Evolutionary conservation across 2,797 vertebrate species (phyloP), one percentile per base, ranked within the genome.

Genomic region (Coregonus suidteri): DNA sequence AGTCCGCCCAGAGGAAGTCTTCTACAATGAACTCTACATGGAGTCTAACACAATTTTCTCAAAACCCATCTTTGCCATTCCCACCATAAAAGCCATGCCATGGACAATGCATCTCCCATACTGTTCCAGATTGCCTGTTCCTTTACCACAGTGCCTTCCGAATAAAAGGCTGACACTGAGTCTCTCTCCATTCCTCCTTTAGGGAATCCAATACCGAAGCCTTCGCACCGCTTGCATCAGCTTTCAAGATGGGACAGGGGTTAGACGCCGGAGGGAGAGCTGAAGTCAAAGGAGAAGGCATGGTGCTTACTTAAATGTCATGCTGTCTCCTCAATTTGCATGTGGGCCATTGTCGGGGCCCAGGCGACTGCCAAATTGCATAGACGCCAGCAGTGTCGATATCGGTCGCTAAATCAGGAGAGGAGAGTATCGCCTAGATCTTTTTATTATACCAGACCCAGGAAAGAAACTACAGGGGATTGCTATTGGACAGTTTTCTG

Each of bases 261-360:
- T 76, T 80, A 83, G 53, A 79, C 79, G 78, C 71, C 2, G 80
- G 31, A 30, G 62, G 67, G 62, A 76, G 73, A 79, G 65, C 25
- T 30, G 59, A 76, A 81, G 84, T 79, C 79, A 86, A 84, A 85
- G 83, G 76, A 77, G 47, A 84, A 83, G 77, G 79, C 73, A 76
- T 62, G 74, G 65, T 72, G 77, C 82, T 87, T 75, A 83, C 85
- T 88, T 82, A 85, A 85, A 88, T 88, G 81, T 85, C 86, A 90
- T 59, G 73, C 68, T 84, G 84, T 82, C 85, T 76, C 54, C 86
- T 86, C 81, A 47, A 87, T 89, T 90, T 88, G 85, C 85, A 88
- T 86, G 81, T 81, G 59, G 47, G 81, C 81, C 82, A 74, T 79
- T 53, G 80, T 76, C 73, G 77, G 81, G 79, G 80, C 47, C 73